A percentile compares a stretch with the other conserved stretches of the same genome.
Evolutionary conservation across 2,113 vertebrate species (phyloP).

Genomic region (Boleophthalmus pectinirostris): DNA sequence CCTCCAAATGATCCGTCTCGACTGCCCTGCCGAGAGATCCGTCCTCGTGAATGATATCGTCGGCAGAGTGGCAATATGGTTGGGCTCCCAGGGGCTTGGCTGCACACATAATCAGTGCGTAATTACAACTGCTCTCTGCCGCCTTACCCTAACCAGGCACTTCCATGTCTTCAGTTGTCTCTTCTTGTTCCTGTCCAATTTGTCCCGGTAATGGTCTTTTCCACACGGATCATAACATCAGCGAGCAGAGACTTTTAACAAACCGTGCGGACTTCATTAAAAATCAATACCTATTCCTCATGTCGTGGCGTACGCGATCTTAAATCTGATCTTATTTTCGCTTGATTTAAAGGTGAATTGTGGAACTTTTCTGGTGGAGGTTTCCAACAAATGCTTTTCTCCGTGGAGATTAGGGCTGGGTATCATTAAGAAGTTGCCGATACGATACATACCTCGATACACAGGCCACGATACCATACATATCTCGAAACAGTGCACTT

Average conservation of each 20-base stretch:
- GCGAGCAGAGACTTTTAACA: constrained; percentile 13
- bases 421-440: too few species aligned
- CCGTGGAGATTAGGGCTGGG: too few species aligned
- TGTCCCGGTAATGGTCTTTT: constrained; percentile 1
- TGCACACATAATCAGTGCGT: constrained; percentile 50
- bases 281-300: constrained; percentile 34
- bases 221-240: background rate
- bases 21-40: constrained; percentile 41
- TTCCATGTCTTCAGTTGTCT: constrained; percentile 25
- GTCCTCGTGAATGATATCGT: constrained; percentile 52
- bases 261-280: constrained; percentile 28
- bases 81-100: constrained; percentile 41
- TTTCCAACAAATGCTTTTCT: too few species aligned
- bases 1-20: constrained; percentile 61
- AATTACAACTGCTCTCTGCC: constrained; percentile 52
- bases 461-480: too few species aligned
- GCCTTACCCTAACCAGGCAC: constrained; percentile 46
- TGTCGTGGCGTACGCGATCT: constrained; percentile 2
- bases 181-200: constrained; percentile 31
- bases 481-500: too few species aligned
- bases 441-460: too few species aligned
- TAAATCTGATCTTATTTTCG: constrained; percentile 23
- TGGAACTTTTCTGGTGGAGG: too few species aligned
- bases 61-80: constrained; percentile 27
- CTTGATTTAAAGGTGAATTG: constrained; percentile 23